Base-by-base conservation (phyloP, 2,797 vertebrate genomes). In the Anomalospiza imberbis region DNA sequence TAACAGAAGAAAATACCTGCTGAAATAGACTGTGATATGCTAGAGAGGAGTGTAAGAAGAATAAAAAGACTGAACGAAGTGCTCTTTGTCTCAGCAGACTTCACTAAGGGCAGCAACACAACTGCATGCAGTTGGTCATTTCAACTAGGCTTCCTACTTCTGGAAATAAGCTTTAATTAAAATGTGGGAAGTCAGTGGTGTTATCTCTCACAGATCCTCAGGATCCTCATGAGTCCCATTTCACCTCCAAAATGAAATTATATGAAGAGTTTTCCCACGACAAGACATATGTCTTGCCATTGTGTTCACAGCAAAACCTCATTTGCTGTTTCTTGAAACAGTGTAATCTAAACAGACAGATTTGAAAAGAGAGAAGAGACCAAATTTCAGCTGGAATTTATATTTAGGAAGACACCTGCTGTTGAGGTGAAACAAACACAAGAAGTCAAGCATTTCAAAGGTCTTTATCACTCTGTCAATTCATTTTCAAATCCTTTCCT, bases 1-100 rank as follows among this genome's bases (percentile, higher is more conserved):
- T 48, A 80, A 74, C 19, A 71, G 42, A 82, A 87, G 36, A 88
- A 91, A 92, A 85, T 21, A 74, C 22, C 29, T 48, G 26, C 85
- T 80, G 47, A 81, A 71, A 77, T 25, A 80, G 29, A 36, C 45
- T 36, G 26, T 55, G 45, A 29, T 36, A 47, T 58, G 34, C 22
- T 40, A 50, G n/a, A 85, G 24, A 85, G 12, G 5, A 9, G 18
- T 68, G 7, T 26, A 89, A 53, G n/a, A 70, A 45, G 25, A 81
- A 16, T n/a, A 62, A 84, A 77, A 86, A 72, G 14, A 47, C n/a
- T 32, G 25, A 90, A 42, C 38, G 45, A 83, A 91, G 78, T 20
- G 13, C 5, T 51, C 6, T 70, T 72, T 80, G 32, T n/a, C 34
- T 66, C 74, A 63, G 62, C 40, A 62, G 58, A 45, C 42, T 74